These are phyloP conservation scores for Hydrozoanthus tunicans DNA, from an alignment of 64 coral and sea anemone genomes.

Conservation along the genomic window DNA sequence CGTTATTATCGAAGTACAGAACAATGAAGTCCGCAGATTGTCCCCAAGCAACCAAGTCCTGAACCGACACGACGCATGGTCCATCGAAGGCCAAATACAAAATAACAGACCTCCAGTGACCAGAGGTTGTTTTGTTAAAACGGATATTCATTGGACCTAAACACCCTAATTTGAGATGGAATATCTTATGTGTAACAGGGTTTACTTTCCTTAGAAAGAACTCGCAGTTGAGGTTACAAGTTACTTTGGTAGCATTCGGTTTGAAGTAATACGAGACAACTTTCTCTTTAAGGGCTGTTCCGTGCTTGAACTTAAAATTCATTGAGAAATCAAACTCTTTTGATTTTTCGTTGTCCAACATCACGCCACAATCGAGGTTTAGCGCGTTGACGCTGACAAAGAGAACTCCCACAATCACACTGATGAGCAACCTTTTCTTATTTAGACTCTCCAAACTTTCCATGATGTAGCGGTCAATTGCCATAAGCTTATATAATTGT, in stretches of 20 bases:
- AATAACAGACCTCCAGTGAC: neutral
- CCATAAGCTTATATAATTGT: too few relatives aligned
- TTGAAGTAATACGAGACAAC: neutral
- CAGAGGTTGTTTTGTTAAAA: constrained; percentile 19
- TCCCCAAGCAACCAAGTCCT: constrained; percentile 45
- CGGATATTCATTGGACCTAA: neutral
- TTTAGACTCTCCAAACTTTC: neutral
- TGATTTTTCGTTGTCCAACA: neutral
- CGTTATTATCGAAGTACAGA: neutral
- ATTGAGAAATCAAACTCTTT: neutral
- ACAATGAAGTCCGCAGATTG: neutral
- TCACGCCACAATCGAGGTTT: neutral
- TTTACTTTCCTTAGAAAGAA: neutral
- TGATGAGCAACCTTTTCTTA: neutral
- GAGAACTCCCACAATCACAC: neutral
- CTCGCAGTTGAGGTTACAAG: neutral
- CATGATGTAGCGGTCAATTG: too few relatives aligned
- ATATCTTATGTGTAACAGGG: neutral
- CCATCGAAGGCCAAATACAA: neutral
- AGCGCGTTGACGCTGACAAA: neutral
- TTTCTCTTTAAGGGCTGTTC: neutral
- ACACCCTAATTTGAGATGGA: neutral
- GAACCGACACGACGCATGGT: neutral
- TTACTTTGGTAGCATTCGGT: neutral
- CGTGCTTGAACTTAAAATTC: neutral